Percentiles rank a stretch among this genome's conserved stretches.
Conservation (phyloP, 2,797 vertebrate genomes). For the Rhincodon typus region DNA sequence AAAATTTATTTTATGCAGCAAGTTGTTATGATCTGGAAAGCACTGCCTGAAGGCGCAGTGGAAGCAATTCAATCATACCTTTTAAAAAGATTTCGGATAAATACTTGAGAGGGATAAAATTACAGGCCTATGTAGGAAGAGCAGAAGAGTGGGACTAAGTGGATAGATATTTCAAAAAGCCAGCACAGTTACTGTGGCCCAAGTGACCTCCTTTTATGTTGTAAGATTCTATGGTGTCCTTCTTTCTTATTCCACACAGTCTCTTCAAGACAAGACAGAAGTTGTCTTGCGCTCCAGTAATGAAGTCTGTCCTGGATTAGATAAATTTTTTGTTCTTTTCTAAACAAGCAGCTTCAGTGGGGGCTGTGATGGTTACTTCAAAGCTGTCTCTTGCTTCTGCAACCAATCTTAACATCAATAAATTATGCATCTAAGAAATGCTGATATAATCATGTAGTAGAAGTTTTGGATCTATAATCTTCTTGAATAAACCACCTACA, state of each 20-base stretch:
- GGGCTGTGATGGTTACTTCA: neutral
- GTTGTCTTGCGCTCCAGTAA: neutral
- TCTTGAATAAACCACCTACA: conserved; percentile 1
- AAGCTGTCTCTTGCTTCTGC: conserved; percentile 18
- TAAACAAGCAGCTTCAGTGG: neutral
- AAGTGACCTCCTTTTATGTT: neutral
- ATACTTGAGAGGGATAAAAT: neutral
- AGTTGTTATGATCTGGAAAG: neutral
- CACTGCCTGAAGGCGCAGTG: neutral
- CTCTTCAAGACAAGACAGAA: neutral
- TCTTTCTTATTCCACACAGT: neutral
- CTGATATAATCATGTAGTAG: conserved; percentile 12
- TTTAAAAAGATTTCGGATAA: neutral
- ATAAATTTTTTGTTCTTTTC: neutral
- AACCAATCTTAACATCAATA: conserved; percentile 15
- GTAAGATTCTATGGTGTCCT: neutral
- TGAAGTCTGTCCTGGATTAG: neutral
- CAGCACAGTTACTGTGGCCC: neutral
- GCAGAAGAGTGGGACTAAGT: neutral
- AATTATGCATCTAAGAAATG: conserved; percentile 9
- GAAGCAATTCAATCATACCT: neutral
- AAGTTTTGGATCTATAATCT: neutral
- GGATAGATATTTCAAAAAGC: neutral
- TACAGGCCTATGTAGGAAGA: neutral
- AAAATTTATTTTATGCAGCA: neutral